Evolutionary conservation across 2,888 invertebrate species (phyloP).

Genomic region (Brachylomia viminalis): DNA sequence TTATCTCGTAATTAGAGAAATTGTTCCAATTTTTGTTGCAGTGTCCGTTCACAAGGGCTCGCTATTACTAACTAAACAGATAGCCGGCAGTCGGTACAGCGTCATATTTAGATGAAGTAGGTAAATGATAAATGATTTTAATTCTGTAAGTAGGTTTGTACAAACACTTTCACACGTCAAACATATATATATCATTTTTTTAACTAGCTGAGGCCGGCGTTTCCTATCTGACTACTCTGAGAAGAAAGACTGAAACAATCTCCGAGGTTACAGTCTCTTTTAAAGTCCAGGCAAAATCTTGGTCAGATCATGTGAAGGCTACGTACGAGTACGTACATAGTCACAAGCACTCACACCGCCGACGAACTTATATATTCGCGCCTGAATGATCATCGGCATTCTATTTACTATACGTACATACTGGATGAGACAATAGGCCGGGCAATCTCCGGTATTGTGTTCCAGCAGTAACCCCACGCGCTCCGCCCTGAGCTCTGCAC

Average conservation of each 20-base stretch:
- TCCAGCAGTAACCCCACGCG: not conserved
- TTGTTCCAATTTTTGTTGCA: not conserved
- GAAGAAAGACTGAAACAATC: no score
- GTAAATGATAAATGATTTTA: no score
- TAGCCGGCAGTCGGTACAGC: not conserved
- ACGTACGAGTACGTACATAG: no score
- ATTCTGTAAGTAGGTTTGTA: no score
- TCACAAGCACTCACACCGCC: not conserved
- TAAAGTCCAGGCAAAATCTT: no score
- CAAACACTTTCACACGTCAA: no score
- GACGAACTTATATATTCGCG: not conserved
- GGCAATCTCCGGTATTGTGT: slow-evolving; percentile 1
- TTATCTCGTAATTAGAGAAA: not conserved
- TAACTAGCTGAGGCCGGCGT: no score
- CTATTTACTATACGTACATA: not conserved
- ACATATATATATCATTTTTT: no score
- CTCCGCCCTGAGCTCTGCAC: not conserved
- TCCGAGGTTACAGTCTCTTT: no score
- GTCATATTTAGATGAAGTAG: not conserved
- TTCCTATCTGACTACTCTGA: no score
- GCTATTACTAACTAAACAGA: slow-evolving; percentile 3
- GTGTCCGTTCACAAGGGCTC: not conserved
- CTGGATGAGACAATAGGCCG: not conserved
- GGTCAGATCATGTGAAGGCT: no score
- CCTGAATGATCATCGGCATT: not conserved